phyloP scores from a whole-genome alignment of 2,888 invertebrate genomes.

The Epinotia brunnichana region DNA sequence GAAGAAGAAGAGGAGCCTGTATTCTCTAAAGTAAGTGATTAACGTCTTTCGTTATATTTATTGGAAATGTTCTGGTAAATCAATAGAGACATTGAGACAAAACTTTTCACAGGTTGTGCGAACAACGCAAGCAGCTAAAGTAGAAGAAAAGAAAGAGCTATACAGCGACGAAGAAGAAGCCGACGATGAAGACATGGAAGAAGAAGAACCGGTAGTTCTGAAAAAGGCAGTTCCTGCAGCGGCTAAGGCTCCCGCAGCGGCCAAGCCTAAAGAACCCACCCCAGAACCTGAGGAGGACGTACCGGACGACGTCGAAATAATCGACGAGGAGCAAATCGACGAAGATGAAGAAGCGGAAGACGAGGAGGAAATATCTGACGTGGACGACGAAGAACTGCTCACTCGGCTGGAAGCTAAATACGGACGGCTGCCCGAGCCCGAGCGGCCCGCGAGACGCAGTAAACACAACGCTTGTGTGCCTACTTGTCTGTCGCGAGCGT shows the following conservation, averaged over 20 bases:
- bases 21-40: slow-evolving; percentile 32
- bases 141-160: slow-evolving; percentile 63
- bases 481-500: slow-evolving; percentile 45
- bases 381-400: slow-evolving; percentile 88
- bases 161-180: slow-evolving; percentile 72
- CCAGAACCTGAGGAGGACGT: slow-evolving; percentile 64
- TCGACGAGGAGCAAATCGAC: slow-evolving; percentile 77
- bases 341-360: slow-evolving; percentile 79
- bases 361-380: slow-evolving; percentile 84
- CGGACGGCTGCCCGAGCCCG: slow-evolving; percentile 85
- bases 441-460: slow-evolving; percentile 77
- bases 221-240: slow-evolving; percentile 53
- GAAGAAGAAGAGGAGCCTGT: slow-evolving; percentile 47
- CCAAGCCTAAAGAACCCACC: slow-evolving; percentile 46
- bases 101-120: slow-evolving; percentile 54
- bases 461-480: slow-evolving; percentile 61
- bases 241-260: slow-evolving; percentile 46
- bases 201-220: slow-evolving; percentile 65
- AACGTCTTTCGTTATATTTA: background rate
- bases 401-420: slow-evolving; percentile 89
- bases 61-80: slow-evolving; percentile 2
- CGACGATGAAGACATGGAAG: slow-evolving; percentile 67
- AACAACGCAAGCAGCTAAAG: slow-evolving; percentile 47
- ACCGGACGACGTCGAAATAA: slow-evolving; percentile 76
- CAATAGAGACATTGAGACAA: slow-evolving; percentile 1